Percentiles rank a stretch among this genome's conserved stretches.
These are phyloP conservation scores for Thunnus thynnus DNA, from an alignment of 2,113 vertebrate species.

Conservation along the genomic window DNA sequence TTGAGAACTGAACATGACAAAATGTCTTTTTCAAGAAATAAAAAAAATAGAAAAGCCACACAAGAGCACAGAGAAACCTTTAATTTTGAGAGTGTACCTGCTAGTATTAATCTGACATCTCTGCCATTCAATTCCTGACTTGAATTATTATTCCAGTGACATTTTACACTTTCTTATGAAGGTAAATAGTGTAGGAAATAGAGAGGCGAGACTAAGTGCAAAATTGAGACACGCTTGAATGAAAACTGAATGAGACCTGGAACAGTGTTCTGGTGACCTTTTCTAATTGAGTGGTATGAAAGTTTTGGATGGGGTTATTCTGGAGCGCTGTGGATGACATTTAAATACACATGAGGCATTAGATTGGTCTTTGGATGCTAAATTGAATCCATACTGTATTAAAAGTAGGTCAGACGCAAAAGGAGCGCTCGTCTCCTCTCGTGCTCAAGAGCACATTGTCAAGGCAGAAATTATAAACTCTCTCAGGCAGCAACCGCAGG, in stretches of 20 bases:
- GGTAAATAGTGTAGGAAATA: constrained; percentile 63
- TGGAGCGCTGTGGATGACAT: constrained; percentile 59
- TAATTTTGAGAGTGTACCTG: constrained; percentile 34
- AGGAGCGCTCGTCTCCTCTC: constrained; percentile 1
- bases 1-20: constrained; percentile 9
- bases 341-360: constrained; percentile 57
- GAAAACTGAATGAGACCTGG: constrained; percentile 59
- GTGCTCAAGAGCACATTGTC: background rate
- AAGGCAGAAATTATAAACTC: background rate
- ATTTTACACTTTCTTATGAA: constrained; percentile 61
- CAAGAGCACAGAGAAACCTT: constrained; percentile 7
- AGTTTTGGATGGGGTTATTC: constrained; percentile 49
- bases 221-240: constrained; percentile 58
- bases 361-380: constrained; percentile 33
- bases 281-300: constrained; percentile 75
- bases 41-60: background rate
- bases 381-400: constrained; percentile 59
- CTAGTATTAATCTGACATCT: constrained; percentile 40
- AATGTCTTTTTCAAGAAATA: background rate
- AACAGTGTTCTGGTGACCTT: constrained; percentile 74
- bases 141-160: constrained; percentile 67
- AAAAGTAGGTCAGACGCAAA: constrained; percentile 50
- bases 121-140: constrained; percentile 25
- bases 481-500: background rate
- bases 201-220: constrained; percentile 44